Base-by-base conservation (phyloP, 1,140 invertebrate species). In the Cataglyphis hispanica region DNA sequence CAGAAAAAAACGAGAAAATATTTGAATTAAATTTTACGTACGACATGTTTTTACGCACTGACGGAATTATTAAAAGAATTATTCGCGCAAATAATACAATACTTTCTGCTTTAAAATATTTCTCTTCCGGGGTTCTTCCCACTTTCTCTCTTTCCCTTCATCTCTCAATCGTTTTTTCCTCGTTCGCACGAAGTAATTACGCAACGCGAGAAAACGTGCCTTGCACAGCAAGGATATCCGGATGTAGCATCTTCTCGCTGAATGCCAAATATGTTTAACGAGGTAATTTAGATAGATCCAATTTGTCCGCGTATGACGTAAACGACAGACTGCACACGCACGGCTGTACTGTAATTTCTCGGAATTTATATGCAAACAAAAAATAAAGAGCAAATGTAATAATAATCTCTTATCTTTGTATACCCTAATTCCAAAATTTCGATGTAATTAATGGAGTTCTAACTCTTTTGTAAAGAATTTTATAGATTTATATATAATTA, bases 201-300 rank as follows among this genome's bases (percentile, higher is more conserved):
- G 22, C 34, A 80, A 80, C 19, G 50, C n/a, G 16, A 56, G 16
- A 27, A 80, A 69, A 80, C 46, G 50, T 80, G 61, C 31, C 25
- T 60, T 67, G 76, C 60, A 16, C 60, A 7, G 27, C 22, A 67
- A 40, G n/a, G 43, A 80, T 56, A 69, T 80, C 31, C 46, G 64
- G 63, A 80, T 80, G 40, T 66, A 50, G 75, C 60, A 5, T 50
- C 22, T 11, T 25, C 34, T 69, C 34, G 46, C 22, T 40, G 46
- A 80, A 80, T 80, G 63, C 64, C 63, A 69, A 69, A 80, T 69
- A 56, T 80, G 31, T 69, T 80, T 80, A 69, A 16, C 46, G 40
- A 27, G 25, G 31, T 69, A 37, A 80, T 80, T 69, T 56, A 56
- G 22, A 69, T 56, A 80, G 56, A 10, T 22, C 16, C 27, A 46